Conservation (phyloP, 1,140 invertebrate species). For the Formica exsecta region DNA sequence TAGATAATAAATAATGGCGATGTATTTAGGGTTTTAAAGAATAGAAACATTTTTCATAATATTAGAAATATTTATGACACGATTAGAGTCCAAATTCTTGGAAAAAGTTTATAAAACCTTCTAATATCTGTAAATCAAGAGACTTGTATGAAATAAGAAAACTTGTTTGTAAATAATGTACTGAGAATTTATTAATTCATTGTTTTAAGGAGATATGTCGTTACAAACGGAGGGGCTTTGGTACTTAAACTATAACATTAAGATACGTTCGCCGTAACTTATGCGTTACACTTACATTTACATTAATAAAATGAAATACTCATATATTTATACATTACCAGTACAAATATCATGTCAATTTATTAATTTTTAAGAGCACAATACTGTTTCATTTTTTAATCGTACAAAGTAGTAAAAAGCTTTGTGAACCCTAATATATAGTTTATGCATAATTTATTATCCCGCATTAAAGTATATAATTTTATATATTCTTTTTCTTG, state of each 20-base stretch:
- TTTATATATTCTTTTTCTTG: background rate
- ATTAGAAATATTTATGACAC: background rate
- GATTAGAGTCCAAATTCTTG: background rate
- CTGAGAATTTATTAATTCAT: slow-evolving; percentile 27
- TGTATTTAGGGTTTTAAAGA: background rate
- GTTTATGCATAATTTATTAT: slow-evolving; percentile 6
- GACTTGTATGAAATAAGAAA: background rate
- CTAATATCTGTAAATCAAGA: background rate
- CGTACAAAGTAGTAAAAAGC: background rate
- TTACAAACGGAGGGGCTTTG: slow-evolving; percentile 21
- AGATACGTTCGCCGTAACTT: slow-evolving; percentile 50
- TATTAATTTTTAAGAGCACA: slow-evolving; percentile 27
- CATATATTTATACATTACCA: background rate
- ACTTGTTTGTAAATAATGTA: slow-evolving; percentile 18
- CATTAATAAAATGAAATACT: background rate
- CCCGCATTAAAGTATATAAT: background rate
- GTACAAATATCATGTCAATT: background rate
- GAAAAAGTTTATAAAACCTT: background rate
- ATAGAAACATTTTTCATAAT: background rate
- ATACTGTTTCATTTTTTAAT: slow-evolving; percentile 14
- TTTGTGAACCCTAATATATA: background rate
- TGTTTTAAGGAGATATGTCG: slow-evolving; percentile 9
- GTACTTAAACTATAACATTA: slow-evolving; percentile 42
- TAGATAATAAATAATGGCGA: background rate
- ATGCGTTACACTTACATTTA: background rate